Evolutionary conservation across 2,113 vertebrate species (phyloP).

Genomic region (Hippocampus guttulatus): DNA sequence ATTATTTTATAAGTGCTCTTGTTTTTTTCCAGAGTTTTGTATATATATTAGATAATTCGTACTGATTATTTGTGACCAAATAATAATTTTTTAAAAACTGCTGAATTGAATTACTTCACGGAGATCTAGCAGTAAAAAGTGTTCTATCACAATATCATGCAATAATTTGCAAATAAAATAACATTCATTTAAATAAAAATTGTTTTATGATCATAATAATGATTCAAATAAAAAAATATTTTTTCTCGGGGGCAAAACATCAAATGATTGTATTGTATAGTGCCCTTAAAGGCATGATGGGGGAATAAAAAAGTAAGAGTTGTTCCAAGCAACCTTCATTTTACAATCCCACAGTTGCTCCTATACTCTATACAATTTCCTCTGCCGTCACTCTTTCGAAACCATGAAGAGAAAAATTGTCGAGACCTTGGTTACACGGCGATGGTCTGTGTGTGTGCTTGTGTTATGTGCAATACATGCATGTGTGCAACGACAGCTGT

Average conservation of each 20-base stretch:
- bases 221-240: too few species aligned
- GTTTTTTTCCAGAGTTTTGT: neutral
- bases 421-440: slow-evolving; percentile 21
- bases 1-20: neutral
- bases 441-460: slow-evolving; percentile 1
- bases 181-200: neutral
- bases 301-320: neutral
- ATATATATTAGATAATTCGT: neutral
- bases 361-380: slow-evolving; percentile 1
- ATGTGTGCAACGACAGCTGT: slow-evolving; percentile 84
- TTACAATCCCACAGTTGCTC: slow-evolving; percentile 27
- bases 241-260: neutral
- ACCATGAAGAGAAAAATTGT: slow-evolving; percentile 53
- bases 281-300: neutral
- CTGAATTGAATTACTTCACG: neutral
- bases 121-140: too few species aligned
- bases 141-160: too few species aligned
- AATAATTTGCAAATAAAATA: neutral
- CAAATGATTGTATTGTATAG: neutral
- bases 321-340: neutral
- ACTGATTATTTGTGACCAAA: too few species aligned
- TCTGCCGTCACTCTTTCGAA: slow-evolving; percentile 17
- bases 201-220: neutral
- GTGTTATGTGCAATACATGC: slow-evolving; percentile 18
- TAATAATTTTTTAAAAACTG: neutral